A percentile compares a stretch with the other conserved stretches of the same genome.
Evolutionary conservation across 2,113 vertebrate species (phyloP).

Genomic region (Coturnix japonica): DNA sequence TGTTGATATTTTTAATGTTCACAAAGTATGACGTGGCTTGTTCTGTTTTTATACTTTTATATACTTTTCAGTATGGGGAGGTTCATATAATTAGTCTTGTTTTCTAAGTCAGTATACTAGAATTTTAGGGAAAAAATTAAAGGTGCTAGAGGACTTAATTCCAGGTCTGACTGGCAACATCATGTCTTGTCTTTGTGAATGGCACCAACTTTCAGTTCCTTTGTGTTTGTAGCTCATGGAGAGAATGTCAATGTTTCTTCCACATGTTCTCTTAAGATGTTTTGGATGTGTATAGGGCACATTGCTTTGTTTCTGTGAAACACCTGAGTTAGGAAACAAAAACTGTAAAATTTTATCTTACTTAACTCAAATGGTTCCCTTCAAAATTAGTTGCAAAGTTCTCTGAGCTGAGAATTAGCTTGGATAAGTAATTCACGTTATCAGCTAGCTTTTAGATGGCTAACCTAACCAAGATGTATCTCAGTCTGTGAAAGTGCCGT

Average conservation of each 20-base stretch:
- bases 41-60: not conserved
- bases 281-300: not conserved
- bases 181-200: not conserved
- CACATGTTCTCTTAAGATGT: not conserved
- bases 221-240: not conserved
- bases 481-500: not conserved
- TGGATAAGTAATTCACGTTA: not conserved
- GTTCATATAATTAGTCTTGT: not conserved
- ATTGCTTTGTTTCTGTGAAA: not conserved
- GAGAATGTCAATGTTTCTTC: not conserved
- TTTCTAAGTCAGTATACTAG: not conserved
- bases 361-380: not conserved
- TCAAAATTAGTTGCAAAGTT: accelerated
- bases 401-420: not conserved
- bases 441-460: not conserved
- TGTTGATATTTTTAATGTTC: too few species aligned
- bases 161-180: not conserved
- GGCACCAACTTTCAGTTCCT: not conserved
- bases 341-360: not conserved
- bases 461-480: not conserved
- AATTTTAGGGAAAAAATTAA: not conserved
- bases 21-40: not conserved
- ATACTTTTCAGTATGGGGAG: not conserved
- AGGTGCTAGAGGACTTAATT: not conserved
- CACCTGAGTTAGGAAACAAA: not conserved